These are phyloP conservation scores for Hylyphantes graminicola DNA, from an alignment of 1,140 invertebrate genomes.

Conservation along the genomic window DNA sequence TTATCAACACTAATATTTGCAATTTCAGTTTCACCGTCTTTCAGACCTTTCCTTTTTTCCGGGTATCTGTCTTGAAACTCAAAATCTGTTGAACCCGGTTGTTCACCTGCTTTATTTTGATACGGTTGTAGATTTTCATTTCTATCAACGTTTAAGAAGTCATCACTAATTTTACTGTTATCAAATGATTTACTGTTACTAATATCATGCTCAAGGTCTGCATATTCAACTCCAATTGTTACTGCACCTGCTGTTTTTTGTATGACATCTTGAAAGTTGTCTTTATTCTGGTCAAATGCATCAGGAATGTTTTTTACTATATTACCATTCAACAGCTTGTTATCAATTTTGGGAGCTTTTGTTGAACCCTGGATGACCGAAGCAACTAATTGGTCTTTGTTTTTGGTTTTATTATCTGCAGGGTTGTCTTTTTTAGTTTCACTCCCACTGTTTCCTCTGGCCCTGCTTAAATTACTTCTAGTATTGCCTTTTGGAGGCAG, in stretches of 20 bases:
- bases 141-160: too few species aligned
- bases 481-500: background rate
- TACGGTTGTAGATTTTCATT: background rate
- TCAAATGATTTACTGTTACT: background rate
- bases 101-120: background rate
- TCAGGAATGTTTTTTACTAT: too few species aligned
- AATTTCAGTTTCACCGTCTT: background rate
- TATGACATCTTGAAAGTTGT: too few species aligned
- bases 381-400: too few species aligned
- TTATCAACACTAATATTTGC: background rate
- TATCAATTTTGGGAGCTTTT: too few species aligned
- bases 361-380: too few species aligned
- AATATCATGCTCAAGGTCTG: background rate
- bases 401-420: too few species aligned
- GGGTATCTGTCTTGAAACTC: background rate
- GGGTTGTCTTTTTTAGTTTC: too few species aligned
- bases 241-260: too few species aligned
- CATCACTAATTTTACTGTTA: background rate
- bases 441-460: too few species aligned
- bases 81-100: background rate
- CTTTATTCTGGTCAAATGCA: too few species aligned
- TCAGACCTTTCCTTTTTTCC: background rate
- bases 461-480: background rate
- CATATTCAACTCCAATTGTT: constrained; percentile 10
- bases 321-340: too few species aligned